Percentiles rank a stretch among this genome's conserved stretches.
These are phyloP conservation scores for Embidobia sp. DNA, from an alignment of 2,888 invertebrate species.

Conservation along the genomic window DNA sequence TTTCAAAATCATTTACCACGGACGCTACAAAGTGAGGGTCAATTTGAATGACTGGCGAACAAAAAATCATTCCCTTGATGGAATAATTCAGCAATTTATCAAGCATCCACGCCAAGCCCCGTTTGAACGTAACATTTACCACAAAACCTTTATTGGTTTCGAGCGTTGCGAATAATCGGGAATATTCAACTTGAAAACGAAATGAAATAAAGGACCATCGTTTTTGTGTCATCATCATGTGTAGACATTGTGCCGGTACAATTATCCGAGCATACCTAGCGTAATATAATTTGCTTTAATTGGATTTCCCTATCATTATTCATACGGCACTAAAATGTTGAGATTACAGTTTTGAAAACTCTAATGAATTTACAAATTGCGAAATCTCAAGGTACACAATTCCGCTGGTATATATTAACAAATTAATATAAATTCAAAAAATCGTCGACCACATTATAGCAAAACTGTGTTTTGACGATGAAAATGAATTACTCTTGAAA, in stretches of 20 bases:
- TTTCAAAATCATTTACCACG: slow-evolving; percentile 4
- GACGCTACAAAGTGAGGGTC: slow-evolving; percentile 1
- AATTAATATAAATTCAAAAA: neutral
- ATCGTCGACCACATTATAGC: neutral
- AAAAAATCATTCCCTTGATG: slow-evolving; percentile 46
- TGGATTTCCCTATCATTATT: slow-evolving; percentile 22
- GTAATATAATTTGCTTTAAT: slow-evolving; percentile 28
- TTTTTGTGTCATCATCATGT: slow-evolving; percentile 27
- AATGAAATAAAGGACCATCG: slow-evolving; percentile 36
- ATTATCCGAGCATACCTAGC: slow-evolving; percentile 25
- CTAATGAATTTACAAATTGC: neutral
- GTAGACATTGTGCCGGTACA: slow-evolving; percentile 22
- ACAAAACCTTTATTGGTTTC: slow-evolving; percentile 43
- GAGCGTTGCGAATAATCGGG: slow-evolving; percentile 40
- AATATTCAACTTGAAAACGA: slow-evolving; percentile 39
- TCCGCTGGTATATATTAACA: neutral
- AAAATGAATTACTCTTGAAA: neutral
- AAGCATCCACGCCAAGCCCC: slow-evolving; percentile 2
- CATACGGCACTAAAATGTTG: neutral
- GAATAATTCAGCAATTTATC: slow-evolving; percentile 46
- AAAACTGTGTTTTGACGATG: neutral
- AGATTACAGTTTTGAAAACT: neutral
- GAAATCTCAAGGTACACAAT: too few relatives aligned
- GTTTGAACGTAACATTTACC: slow-evolving; percentile 38
- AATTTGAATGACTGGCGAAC: slow-evolving; percentile 28